Base-by-base conservation (phyloP, 23 tunicate species). In the Trididemnum nubilum region DNA sequence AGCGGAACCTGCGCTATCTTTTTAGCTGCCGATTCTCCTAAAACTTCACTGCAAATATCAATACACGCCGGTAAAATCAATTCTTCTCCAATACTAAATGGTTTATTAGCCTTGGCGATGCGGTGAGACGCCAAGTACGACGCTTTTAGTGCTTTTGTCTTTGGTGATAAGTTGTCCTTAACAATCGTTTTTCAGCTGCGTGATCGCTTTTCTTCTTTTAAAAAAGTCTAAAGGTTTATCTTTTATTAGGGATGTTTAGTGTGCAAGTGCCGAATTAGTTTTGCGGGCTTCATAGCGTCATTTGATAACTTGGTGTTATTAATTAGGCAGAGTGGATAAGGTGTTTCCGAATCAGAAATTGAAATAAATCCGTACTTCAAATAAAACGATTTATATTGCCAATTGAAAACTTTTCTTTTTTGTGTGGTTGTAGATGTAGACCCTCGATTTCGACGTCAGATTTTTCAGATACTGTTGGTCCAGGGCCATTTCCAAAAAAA, bases 371-470 rank as follows among this genome's bases (percentile, higher is more conserved):
- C 78, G 28, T 44, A 69, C 57, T 80, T 44, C 15, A 44, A 15
- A 19, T 82, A 82, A 37, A 78, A 39, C 39, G 39, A 78, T 39
- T 82, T 32, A 49, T 82, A 82, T 80, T 80, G 74, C 52, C 84
- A 75, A 34, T 80, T 63, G 84, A 80, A 80, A 36, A 36, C 82
- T 64, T 80, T 80, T 29, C 57, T 64, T 80, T 64, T 63, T 80
- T 80, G 64, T 35, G 51, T 35, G 54, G 51, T 63, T 64, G 84
- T 80, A 64, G 84, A n/a, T n/a, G n/a, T n/a, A n/a, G 84, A 33
- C 84, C 75, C 73, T 80, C 74, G 84, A 33, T 34, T 75, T 80
- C 84, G 84, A 80, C 75, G 84, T 64, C 84, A 80, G 74, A 63
- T 64, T 80, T 54, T 64, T 80, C 74, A 64, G 33, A 64, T 80